Evolutionary conservation across 2,888 invertebrate species (phyloP), one percentile per base, ranked within the genome.

Genomic region (Dolichopus griseipennis): DNA sequence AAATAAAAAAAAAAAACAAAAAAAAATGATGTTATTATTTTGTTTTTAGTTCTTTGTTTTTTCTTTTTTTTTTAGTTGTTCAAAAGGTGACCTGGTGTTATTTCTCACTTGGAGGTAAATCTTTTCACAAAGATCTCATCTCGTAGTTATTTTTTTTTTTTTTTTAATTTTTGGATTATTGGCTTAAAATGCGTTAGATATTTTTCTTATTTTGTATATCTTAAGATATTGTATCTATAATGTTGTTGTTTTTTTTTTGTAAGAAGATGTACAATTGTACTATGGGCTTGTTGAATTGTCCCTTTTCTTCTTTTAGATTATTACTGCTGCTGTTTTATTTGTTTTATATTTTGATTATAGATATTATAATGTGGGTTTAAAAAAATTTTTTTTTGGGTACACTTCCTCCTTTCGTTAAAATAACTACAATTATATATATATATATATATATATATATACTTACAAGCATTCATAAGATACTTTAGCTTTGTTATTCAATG

Each of bases 31-130:
- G 33, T 64, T 64, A 33, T 64, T 64, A 33, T 64, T 64, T 3
- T n/a, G 2, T n/a, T 27, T 27, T 27, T 27, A 27, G n/a, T 27
- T 27, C 27, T 27, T 5, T 27, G 27, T 27, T 27, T 2, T 27
- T 27, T 27, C 27, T 27, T 2, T 27, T 27, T 2, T 27, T 27
- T 27, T 27, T 27, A 27, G 27, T 27, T 27, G 27, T 27, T 27
- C n/a, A 5, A 64, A 64, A 64, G 64, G 20, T 64, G 64, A 64
- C 64, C 37, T 64, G 64, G 64, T 64, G 64, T 64, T 64, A 64
- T 64, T 64, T 64, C 37, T 64, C 33, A 20, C 33, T 64, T 64
- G 64, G 64, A 64, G 64, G 64, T 33, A 22, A 22, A 62, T 52
- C 52, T 52, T 52, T 6, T 52, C 52, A 52, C 52, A 52, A 52